Conservation (phyloP, 2,113 vertebrate species). For the Osmerus mordax region DNA sequence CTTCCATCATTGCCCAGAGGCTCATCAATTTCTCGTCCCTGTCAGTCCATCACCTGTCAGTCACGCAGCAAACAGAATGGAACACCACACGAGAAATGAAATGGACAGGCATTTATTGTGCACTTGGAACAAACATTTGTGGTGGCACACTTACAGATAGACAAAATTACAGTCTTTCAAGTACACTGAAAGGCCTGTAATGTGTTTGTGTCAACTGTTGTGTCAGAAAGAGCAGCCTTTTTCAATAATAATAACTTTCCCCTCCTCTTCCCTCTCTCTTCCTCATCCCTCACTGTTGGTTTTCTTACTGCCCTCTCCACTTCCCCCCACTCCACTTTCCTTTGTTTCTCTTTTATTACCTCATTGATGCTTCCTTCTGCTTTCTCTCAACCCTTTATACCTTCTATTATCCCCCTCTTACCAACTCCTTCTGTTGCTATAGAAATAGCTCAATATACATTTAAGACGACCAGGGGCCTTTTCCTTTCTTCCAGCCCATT, state of each 20-base stretch:
- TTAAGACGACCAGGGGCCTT: constrained; percentile 54
- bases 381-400: constrained; percentile 44
- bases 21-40: constrained; percentile 62
- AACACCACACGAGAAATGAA: background rate
- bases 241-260: background rate
- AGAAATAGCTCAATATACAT: constrained; percentile 60
- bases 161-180: too few species aligned
- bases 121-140: background rate
- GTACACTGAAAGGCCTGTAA: too few species aligned
- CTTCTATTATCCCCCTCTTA: constrained; percentile 56
- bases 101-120: background rate
- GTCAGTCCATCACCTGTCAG: constrained; percentile 29
- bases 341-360: constrained; percentile 52
- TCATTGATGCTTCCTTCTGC: constrained; percentile 50
- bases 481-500: constrained; percentile 36
- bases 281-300: background rate
- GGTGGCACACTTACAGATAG: background rate
- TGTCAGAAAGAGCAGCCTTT: background rate
- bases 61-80: background rate
- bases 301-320: constrained; percentile 39
- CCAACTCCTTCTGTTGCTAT: constrained; percentile 56
- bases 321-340: constrained; percentile 50
- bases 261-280: background rate
- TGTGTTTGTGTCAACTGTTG: too few species aligned
- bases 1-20: constrained; percentile 57